Evolutionary conservation across 2,888 invertebrate species (phyloP).

Genomic region (Caenorhabditis uteleia): DNA sequence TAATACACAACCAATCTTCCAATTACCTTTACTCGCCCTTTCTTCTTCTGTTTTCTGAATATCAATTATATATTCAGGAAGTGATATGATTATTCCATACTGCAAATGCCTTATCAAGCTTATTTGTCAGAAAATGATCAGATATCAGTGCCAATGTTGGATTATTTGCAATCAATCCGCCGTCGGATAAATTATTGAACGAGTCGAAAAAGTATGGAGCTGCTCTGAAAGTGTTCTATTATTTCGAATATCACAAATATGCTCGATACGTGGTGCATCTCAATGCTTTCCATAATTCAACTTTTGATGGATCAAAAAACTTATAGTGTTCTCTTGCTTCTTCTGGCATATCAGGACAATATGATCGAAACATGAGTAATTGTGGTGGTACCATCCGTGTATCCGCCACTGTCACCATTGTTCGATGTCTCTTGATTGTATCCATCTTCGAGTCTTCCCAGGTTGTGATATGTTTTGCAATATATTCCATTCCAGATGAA

Average conservation of each 20-base stretch:
- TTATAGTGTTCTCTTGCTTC: constrained; percentile 36
- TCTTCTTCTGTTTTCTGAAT: constrained; percentile 19
- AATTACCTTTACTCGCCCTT: constrained; percentile 19
- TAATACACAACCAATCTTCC: constrained; percentile 42
- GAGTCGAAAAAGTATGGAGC: constrained; percentile 51
- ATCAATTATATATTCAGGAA: not conserved
- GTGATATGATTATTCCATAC: too few relatives aligned
- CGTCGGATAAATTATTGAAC: constrained; percentile 48
- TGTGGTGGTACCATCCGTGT: constrained; percentile 43
- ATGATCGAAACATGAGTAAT: constrained; percentile 48
- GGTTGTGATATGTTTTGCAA: constrained; percentile 27
- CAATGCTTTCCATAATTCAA: constrained; percentile 48
- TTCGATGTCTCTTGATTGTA: constrained; percentile 19
- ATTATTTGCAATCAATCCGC: constrained; percentile 51
- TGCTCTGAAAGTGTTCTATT: constrained; percentile 21
- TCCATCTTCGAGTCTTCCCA: constrained; percentile 38
- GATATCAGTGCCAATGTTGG: constrained; percentile 46
- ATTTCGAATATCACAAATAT: not conserved
- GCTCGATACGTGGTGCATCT: constrained; percentile 46
- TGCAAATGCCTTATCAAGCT: constrained; percentile 41
- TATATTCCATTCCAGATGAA: constrained; percentile 37
- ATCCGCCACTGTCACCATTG: constrained; percentile 46
- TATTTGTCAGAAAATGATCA: constrained; percentile 33
- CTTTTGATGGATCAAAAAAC: constrained; percentile 42
- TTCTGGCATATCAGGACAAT: constrained; percentile 41